Percentiles rank a stretch among this genome's conserved stretches.
Evolutionary conservation across 2,113 vertebrate genomes (phyloP).

Genomic region (Erythrocebus patas): DNA sequence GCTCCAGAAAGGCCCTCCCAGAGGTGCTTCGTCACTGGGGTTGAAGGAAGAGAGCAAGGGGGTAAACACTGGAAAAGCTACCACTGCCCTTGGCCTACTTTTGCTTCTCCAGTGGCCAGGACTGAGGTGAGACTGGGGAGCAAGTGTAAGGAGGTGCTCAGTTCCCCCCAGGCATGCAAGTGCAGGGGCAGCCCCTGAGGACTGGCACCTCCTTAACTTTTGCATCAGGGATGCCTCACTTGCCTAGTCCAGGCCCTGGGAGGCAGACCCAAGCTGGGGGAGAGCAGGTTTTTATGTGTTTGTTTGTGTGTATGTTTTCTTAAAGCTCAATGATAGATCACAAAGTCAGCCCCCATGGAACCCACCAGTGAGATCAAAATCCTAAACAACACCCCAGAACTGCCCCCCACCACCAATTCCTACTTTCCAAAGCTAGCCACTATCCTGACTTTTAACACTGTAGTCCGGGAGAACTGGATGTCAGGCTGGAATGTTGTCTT

Average conservation of each 20-base stretch:
- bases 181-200: rapidly evolving
- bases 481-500: not conserved
- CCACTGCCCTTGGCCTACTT: rapidly evolving
- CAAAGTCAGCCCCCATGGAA: not conserved
- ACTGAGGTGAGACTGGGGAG: not conserved
- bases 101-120: not conserved
- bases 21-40: not conserved
- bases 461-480: not conserved
- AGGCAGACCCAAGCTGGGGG: not conserved
- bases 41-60: not conserved
- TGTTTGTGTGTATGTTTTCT: no score
- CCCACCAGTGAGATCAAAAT: not conserved
- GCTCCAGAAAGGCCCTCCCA: no score
- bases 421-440: no score
- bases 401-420: no score
- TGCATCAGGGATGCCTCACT: not conserved
- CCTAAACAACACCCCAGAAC: not conserved
- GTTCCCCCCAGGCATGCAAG: not conserved
- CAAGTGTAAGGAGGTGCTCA: rapidly evolving
- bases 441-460: rapidly evolving
- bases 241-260: not conserved
- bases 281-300: no score
- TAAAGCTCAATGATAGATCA: not conserved
- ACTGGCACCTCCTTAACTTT: rapidly evolving
- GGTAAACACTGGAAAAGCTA: not conserved